A percentile compares a stretch with the other conserved stretches of the same genome.
phyloP scores from a whole-genome alignment of 2,113 vertebrate species.

The Larimichthys polyactis region DNA sequence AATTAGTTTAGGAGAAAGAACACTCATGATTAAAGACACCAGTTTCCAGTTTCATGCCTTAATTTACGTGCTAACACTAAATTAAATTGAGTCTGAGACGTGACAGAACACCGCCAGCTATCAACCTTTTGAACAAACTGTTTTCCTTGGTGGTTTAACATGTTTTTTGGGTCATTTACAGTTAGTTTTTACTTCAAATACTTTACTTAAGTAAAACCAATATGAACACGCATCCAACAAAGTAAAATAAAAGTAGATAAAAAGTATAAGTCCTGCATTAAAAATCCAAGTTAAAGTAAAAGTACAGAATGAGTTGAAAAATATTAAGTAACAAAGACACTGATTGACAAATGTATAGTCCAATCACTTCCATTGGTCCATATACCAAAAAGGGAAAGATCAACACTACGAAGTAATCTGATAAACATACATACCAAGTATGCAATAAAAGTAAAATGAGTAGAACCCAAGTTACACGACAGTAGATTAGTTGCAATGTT shows the following conservation, averaged over 20 bases:
- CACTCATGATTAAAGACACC: constrained; percentile 2
- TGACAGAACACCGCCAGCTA: background rate
- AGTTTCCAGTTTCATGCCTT: constrained; percentile 47
- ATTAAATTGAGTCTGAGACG: constrained; percentile 4
- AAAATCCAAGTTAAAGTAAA: background rate
- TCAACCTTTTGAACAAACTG: background rate
- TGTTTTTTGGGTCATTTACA: background rate
- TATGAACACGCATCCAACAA: background rate
- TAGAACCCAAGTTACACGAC: background rate
- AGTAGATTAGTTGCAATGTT: background rate
- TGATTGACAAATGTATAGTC: background rate
- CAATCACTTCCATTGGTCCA: too few species aligned
- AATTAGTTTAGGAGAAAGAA: constrained; percentile 30
- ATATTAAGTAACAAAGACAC: background rate
- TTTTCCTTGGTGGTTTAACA: background rate
- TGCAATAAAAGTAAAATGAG: background rate
- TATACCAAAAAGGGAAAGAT: background rate
- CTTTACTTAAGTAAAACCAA: background rate
- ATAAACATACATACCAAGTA: background rate
- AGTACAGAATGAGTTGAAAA: background rate
- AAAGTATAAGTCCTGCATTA: background rate
- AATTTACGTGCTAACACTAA: constrained; percentile 7
- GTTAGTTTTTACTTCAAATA: background rate
- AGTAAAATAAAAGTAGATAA: too few species aligned
- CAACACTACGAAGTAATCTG: background rate